These are phyloP conservation scores for Choloepus hoffmanni DNA, from an alignment of 2,113 vertebrate species.

Conservation along the genomic window DNA sequence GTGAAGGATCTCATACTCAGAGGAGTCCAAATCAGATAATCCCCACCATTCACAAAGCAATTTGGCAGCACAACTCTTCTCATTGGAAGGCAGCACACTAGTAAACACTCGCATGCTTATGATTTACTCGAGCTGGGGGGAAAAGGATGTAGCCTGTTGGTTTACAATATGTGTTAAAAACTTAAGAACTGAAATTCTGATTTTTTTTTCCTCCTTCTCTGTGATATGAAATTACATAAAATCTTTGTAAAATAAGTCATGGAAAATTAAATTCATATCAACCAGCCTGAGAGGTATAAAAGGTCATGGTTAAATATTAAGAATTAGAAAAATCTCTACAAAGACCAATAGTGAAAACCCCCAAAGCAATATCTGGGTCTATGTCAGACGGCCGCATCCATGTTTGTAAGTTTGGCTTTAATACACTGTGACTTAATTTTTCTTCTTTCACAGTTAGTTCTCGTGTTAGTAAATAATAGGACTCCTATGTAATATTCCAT, in stretches of 20 bases:
- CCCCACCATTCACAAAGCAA: neutral
- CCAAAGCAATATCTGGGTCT: neutral
- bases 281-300: neutral
- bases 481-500: neutral
- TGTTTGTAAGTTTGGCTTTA: neutral
- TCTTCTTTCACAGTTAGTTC: neutral
- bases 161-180: neutral
- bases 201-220: neutral
- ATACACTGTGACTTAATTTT: conserved; percentile 25
- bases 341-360: neutral
- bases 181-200: conserved; percentile 3
- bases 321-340: conserved; percentile 29
- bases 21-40: neutral
- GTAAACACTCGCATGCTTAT: neutral
- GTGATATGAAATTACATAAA: neutral
- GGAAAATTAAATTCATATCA: neutral
- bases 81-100: neutral
- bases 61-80: neutral
- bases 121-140: neutral
- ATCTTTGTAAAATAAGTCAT: neutral
- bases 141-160: neutral
- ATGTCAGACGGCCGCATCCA: neutral
- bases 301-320: neutral
- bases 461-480: conserved; percentile 17
- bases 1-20: neutral